Base-by-base conservation (phyloP, 2,888 invertebrate genomes). In the Pristionchus exspectatus region DNA sequence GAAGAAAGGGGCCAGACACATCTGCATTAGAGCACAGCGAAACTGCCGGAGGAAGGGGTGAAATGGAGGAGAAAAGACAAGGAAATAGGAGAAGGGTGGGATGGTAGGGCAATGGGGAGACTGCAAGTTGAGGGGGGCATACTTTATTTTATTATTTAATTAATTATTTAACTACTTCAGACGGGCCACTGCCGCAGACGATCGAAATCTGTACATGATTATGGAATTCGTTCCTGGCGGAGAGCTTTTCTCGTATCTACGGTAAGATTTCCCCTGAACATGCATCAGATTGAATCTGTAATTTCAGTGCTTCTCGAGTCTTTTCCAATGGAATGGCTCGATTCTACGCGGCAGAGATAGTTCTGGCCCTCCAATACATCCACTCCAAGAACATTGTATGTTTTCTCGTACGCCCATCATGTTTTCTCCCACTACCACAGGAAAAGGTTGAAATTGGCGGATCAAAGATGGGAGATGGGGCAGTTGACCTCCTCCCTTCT, bases 181-280 rank as follows among this genome's bases (percentile, higher is more conserved):
- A 96, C 96, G 97, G 94, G 98, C 98, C 97, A 97, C 97, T 95
- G 97, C 97, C 94, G 97, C 97, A 95, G 98, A 98, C 95, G 97
- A 97, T 94, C 97, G 97, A 89, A 97, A 97, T 95, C 97, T 99
- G 91, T 99, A 98, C 96, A 98, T 99, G 98, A 96, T 98, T 90
- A 97, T 99, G 95, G 98, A 99, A 95, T 99, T 98, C 96, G 97
- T 98, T 3, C 97, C 98, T 93, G 98, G 99, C 21, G 99, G 99
- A 18, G 99, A 99, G 96, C 96, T 99, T 50, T 99, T 99, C 96
- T 98, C 98, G 16, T 98, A 98, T 95, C 96, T 99, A 92, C 96
- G 98, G 87, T 87, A 30, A 72, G 72, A 2, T 50, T n/a, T 3
- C 4, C 9, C 4, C 3, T n/a, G n/a, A 5, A 12, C 1, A 27